A percentile compares a stretch with the other conserved stretches of the same genome.
These are phyloP conservation scores for Chrysogorgia sp. DNA, from an alignment of 92 coral and sea anemone genomes.

Conservation along the genomic window DNA sequence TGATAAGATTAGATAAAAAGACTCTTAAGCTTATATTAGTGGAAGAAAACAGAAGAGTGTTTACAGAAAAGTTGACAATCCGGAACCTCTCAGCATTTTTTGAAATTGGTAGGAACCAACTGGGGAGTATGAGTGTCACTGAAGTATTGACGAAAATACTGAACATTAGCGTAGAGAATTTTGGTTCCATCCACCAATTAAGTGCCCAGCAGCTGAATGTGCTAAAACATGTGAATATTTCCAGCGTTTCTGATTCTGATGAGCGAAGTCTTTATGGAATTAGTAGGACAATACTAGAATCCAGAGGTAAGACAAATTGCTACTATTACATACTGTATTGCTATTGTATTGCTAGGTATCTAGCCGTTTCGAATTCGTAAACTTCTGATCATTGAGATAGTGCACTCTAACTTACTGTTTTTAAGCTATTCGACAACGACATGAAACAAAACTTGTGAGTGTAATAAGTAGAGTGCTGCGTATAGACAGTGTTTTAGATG, in stretches of 20 bases:
- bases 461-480: too few species aligned
- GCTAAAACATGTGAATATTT: not conserved
- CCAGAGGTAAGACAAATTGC: not conserved
- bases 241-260: not conserved
- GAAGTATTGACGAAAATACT: constrained; percentile 2
- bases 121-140: constrained; percentile 19
- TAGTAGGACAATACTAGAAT: not conserved
- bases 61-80: constrained; percentile 7
- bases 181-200: not conserved
- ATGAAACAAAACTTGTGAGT: too few species aligned
- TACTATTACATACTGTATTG: too few species aligned
- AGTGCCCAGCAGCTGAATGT: not conserved
- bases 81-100: constrained; percentile 33
- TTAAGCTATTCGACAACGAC: too few species aligned
- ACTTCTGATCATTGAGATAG: too few species aligned
- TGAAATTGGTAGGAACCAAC: not conserved
- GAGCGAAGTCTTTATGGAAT: constrained; percentile 12
- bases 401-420: too few species aligned
- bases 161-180: not conserved
- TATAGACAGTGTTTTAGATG: too few species aligned
- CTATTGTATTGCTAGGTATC: too few species aligned
- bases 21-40: constrained; percentile 14
- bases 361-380: too few species aligned
- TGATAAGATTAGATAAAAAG: not conserved
- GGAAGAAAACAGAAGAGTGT: constrained; percentile 7